Conservation (phyloP, 2,888 invertebrate species). For the Mactromeris polynyma region DNA sequence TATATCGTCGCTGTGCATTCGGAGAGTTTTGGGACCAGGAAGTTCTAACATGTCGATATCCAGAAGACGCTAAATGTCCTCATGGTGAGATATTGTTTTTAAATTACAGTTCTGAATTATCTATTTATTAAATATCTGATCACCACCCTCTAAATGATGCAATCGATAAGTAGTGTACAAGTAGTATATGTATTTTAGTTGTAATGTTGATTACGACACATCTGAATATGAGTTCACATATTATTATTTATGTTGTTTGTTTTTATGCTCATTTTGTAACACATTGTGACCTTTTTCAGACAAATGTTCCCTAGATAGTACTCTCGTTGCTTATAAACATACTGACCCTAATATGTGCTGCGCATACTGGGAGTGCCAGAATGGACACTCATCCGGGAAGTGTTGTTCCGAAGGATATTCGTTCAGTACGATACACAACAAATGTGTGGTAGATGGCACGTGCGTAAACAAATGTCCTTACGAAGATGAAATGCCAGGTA, state of each 20-base stretch:
- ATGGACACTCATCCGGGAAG: constrained; percentile 51
- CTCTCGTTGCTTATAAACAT: constrained; percentile 49
- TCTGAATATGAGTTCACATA: no score
- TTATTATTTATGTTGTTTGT: no score
- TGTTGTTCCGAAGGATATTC: constrained; percentile 69
- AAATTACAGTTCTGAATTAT: no score
- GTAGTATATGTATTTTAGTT: no score
- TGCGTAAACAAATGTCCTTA: constrained; percentile 63
- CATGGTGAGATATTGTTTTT: constrained; percentile 54
- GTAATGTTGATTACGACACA: no score
- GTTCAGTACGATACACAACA: constrained; percentile 44
- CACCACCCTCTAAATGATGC: no score
- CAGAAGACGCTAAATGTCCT: constrained; percentile 64
- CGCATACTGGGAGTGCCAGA: constrained; percentile 72
- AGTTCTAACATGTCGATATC: constrained; percentile 65
- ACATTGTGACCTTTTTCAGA: neutral
- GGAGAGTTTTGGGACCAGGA: constrained; percentile 75
- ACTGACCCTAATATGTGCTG: constrained; percentile 63
- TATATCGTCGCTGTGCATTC: constrained; percentile 72
- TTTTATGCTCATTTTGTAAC: neutral
- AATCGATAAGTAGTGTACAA: no score
- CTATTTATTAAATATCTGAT: no score
- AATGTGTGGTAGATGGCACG: constrained; percentile 57
- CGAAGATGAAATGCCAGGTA: constrained; percentile 53
- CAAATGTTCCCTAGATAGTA: neutral